Conservation (phyloP, 2,888 invertebrate genomes). For the Epinotia ramella region DNA sequence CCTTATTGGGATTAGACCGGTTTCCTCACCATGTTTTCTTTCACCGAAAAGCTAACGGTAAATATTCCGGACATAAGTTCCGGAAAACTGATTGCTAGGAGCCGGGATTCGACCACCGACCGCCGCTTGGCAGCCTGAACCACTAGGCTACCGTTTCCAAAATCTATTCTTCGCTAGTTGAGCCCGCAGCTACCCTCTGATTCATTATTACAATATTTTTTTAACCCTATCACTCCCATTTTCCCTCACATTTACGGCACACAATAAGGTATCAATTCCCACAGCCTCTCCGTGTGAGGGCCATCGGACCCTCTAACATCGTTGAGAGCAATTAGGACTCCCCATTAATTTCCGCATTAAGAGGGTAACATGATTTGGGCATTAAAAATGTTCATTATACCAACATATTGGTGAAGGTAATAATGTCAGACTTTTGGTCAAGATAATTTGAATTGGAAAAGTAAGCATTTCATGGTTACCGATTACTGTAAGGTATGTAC, state of each 20-base stretch:
- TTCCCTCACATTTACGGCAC: constrained; percentile 9
- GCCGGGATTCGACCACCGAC: no score
- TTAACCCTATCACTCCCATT: constrained; percentile 5
- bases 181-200: no score
- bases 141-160: no score
- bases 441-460: neutral
- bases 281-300: constrained; percentile 9
- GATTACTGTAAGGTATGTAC: no score
- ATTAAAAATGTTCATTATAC: constrained; percentile 34
- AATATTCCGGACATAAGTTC: no score
- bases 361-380: constrained; percentile 30
- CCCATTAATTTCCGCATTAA: constrained; percentile 21
- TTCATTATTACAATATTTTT: neutral
- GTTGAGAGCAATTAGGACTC: constrained; percentile 29
- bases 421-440: neutral
- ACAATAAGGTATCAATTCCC: constrained; percentile 42
- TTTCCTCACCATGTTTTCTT: no score
- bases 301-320: neutral
- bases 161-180: no score
- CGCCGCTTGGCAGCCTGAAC: no score
- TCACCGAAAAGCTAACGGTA: no score
- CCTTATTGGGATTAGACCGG: no score
- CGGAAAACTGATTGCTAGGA: no score
- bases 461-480: neutral
- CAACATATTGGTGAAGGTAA: constrained; percentile 23